Evolutionary conservation across 2,888 invertebrate species (phyloP).

Genomic region (Drosophila meridionalis): DNA sequence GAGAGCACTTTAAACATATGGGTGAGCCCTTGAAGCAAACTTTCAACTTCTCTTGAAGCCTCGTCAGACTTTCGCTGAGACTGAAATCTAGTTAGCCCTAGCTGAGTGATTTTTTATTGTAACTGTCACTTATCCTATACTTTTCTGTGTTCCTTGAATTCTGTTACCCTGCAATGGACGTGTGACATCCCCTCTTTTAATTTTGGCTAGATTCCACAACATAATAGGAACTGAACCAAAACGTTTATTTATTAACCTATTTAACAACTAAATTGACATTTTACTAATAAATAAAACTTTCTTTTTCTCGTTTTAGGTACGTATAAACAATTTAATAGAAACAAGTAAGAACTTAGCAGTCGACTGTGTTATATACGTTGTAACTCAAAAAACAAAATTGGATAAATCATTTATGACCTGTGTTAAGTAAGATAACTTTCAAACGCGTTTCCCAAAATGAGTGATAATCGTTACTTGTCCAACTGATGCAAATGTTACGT

Average conservation of each 20-base stretch:
- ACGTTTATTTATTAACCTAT: neutral
- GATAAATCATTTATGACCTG: neutral
- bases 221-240: neutral
- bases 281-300: conserved; percentile 42
- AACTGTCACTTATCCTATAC: neutral
- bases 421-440: neutral
- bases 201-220: neutral
- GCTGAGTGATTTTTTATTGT: conserved; percentile 61
- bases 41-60: conserved; percentile 12
- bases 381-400: neutral
- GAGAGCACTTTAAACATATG: conserved; percentile 45
- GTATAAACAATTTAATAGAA: conserved; percentile 41
- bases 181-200: neutral
- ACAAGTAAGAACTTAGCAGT: neutral
- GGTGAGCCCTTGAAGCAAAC: conserved; percentile 24
- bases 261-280: neutral
- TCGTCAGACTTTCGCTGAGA: conserved; percentile 11
- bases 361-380: neutral
- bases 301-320: conserved; percentile 64
- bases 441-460: too few relatives aligned
- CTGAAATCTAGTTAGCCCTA: conserved; percentile 53
- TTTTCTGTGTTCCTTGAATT: too few relatives aligned
- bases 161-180: neutral
- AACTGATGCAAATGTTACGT: too few relatives aligned
- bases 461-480: too few relatives aligned